Base-by-base conservation (phyloP, 2,113 vertebrate species). In the Lonchura striata region DNA sequence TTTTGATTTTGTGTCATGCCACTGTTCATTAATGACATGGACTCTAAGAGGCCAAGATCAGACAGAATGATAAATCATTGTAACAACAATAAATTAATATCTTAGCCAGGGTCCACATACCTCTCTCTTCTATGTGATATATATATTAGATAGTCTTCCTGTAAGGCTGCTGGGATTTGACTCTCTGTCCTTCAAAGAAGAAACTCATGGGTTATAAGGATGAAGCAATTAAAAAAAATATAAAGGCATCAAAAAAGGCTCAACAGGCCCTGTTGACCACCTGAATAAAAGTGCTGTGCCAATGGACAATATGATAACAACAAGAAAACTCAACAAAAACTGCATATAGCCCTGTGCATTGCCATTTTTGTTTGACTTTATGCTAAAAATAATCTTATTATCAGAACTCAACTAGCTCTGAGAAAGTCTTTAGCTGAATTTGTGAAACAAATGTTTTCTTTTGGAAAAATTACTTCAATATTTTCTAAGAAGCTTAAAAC, bases 1-100 rank as follows among this genome's bases (percentile, higher is more conserved):
- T 87, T 98, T 98, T 97, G 97, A 98, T 98, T 97, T 97, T 98
- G 92, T 97, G 96, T 97, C 97, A 97, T 96, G 95, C 71, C 94
- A 82, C 77, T 91, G 95, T 93, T 96, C 96, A 93, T 96, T 97
- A 97, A 89, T 92, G 95, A 94, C 95, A 93, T 11, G 68, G 78
- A 47, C 80, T 88, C 91, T 75, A 79, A 92, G 93, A 96, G 91
- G 72, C 72, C 18, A 3, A 84, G 76, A 95, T 94, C 76, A 88
- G 91, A 83, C 92, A 68, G 84, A 82, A 44, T 80, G 47, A 96
- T 96, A 93, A 96, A 95, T 97, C 96, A 95, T 1, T 61, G 47
- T 76, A 95, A 84, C 86, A 80, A 66, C 37, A 94, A 66, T 78
- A 88, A 79, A 72, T 41, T 1, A 94, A n/a, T 59, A 61, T 37